Evolutionary conservation across 2,113 vertebrate genomes (phyloP), one percentile per base, ranked within the genome.

Genomic region (Macaca fascicularis): DNA sequence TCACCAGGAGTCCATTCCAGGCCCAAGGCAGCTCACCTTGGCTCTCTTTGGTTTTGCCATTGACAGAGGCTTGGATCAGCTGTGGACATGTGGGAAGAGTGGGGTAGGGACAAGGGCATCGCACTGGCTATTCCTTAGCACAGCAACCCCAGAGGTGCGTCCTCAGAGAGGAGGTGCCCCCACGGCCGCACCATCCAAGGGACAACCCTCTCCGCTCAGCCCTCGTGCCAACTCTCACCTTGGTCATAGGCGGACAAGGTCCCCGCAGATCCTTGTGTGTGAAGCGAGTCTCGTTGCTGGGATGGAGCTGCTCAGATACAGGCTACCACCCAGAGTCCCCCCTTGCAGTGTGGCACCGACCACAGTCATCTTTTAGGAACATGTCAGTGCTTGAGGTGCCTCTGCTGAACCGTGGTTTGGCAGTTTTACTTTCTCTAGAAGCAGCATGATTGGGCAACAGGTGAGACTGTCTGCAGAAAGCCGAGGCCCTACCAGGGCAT

Each of bases 201-300:
- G 5, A 27, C 70, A 40, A 55, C 59, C 30, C 6, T 0, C 75
- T 50, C 20, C 5, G 61, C n/a, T 72, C 35, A 45, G 3, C 19
- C 30, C 30, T 45, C 5, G 1, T 30, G n/a, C 22, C 27, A 38
- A 30, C 12, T 12, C 20, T 1, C 25, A 48, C 30, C 30, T 69
- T 50, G 12, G 5, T 17, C 90, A 61, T 38, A 52, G 25, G 50
- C 40, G 6, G 45, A 61, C 79, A 16, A 40, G 8, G 27, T 2
- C 30, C 89, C 14, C 0, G 30, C 2, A 7, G 1, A 3, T 12
- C 2, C 6, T 8, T 2, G 0, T 5, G 5, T 14, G 32, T 30
- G 72, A 74, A 3, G 35, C 4, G 7, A 72, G 12, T 13, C 19
- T 13, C 19, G 30, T 50, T 72, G 74, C 76, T 8, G 10, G 45